Base-by-base conservation (phyloP, 2,888 invertebrate genomes). In the Parasteatoda lunata region DNA sequence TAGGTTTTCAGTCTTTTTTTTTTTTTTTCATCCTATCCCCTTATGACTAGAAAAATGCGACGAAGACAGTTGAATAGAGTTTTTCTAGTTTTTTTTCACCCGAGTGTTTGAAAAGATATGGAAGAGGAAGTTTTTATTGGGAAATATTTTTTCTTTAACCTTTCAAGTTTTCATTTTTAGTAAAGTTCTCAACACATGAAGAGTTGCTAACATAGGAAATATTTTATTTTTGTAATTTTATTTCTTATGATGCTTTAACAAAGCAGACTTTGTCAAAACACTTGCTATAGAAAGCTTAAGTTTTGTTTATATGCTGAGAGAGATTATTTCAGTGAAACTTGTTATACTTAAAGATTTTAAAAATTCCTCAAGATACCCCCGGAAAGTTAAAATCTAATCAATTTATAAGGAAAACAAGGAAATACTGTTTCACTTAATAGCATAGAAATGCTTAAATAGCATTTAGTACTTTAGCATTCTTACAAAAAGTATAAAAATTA, bases 81-180 rank as follows among this genome's bases (percentile, higher is more conserved):
- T 80, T 80, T 51, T 65, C 7, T 11, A 4, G 64, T 15, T 65
- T 76, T 64, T n/a, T 73, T 59, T 59, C 73, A 15, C 51, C 8
- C 59, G 13, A 76, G 59, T 49, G 48, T 65, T 49, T 64, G 15
- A 3, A 15, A 65, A 49, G 64, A 47, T 72, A 13, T 15, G 15
- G 51, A 15, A 48, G 72, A 13, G n/a, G 15, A 30, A 51, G 49
- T 9, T 72, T 51, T 49, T 68, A 13, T 13, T 59, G 30, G 69
- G 69, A 47, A 47, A 47, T n/a, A 45, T 54, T 75, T 54, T 54
- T 75, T 70, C 54, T 73, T 73, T 54, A 49, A 48, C 70, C 48
- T 59, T 59, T 13, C 54, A 54, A 75, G 54, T 52, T 71, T 79
- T 79, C 79, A 79, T 79, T 79, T 79, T 71, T 70, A 79, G 79